Evolutionary conservation across 2,113 vertebrate genomes (phyloP).

Genomic region (Rhynchopsitta pachyrhyncha): DNA sequence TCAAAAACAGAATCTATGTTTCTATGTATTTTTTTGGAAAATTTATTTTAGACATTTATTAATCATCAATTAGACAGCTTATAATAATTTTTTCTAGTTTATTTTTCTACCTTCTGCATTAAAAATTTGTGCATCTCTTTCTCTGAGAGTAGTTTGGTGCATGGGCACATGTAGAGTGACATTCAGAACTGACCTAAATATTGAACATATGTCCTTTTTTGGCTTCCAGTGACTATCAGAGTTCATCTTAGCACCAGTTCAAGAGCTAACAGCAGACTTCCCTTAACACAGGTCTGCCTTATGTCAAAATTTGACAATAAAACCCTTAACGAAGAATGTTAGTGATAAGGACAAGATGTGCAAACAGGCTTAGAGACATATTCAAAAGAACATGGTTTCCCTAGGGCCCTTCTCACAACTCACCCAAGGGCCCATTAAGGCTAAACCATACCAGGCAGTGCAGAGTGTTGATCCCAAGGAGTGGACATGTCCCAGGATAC

Average conservation of each 20-base stretch:
- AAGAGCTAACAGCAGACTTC: not conserved
- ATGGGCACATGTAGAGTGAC: fast-evolving
- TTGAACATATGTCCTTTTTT: not conserved
- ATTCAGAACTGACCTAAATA: not conserved
- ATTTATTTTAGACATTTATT: not conserved
- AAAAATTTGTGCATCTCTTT: not conserved
- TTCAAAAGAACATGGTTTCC: not conserved
- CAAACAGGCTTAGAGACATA: not conserved
- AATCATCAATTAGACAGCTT: not conserved
- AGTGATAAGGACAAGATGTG: not conserved
- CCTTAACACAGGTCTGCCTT: not conserved
- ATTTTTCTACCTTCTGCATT: not conserved
- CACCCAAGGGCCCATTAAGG: not conserved
- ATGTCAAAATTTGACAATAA: not conserved
- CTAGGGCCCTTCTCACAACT: not conserved
- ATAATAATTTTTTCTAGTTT: not conserved
- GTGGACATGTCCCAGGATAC: not conserved
- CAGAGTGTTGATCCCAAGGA: not conserved
- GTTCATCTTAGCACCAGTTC: not conserved
- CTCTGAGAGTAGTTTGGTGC: not conserved
- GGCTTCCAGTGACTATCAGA: not conserved
- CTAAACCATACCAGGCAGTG: not conserved
- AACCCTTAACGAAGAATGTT: not conserved
- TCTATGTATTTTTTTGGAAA: not conserved
- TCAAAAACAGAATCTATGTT: not conserved